These are phyloP conservation scores for Phataginus tetradactyla DNA, from an alignment of 2,797 vertebrate species.

Conservation along the genomic window DNA sequence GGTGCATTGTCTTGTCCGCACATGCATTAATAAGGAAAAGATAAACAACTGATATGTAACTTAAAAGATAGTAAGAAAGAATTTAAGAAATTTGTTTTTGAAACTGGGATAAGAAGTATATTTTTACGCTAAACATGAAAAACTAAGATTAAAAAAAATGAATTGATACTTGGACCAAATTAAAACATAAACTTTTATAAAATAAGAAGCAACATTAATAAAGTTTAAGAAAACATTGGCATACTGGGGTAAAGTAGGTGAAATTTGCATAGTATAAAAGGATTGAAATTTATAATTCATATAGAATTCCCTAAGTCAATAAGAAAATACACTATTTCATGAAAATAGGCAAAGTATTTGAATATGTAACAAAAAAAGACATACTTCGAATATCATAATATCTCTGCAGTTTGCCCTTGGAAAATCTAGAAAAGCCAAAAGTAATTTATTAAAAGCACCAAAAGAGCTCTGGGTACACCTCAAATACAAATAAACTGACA, in stretches of 20 bases:
- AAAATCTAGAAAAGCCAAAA: not conserved
- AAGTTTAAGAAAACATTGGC: not conserved
- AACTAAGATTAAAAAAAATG: not conserved
- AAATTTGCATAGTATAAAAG: not conserved
- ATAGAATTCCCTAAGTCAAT: not conserved
- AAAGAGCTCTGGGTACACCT: not conserved
- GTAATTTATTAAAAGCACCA: not conserved
- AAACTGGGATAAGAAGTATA: not conserved
- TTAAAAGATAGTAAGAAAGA: not conserved
- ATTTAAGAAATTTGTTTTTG: not conserved
- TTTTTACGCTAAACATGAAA: not conserved
- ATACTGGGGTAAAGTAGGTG: not conserved
- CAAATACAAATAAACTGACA: not conserved
- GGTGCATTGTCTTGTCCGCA: not conserved
- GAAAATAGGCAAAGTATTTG: not conserved
- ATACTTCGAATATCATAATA: not conserved
- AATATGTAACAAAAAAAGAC: not conserved
- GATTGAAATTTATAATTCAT: not conserved
- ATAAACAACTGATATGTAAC: not conserved
- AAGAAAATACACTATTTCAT: not conserved
- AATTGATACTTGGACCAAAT: not conserved
- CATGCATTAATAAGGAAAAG: not conserved
- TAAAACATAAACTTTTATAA: not conserved
- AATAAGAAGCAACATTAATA: not conserved
- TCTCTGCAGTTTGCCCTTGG: not conserved